These are phyloP conservation scores for Falcaria lacertinaria DNA, from an alignment of 2,888 invertebrate genomes.

Conservation along the genomic window DNA sequence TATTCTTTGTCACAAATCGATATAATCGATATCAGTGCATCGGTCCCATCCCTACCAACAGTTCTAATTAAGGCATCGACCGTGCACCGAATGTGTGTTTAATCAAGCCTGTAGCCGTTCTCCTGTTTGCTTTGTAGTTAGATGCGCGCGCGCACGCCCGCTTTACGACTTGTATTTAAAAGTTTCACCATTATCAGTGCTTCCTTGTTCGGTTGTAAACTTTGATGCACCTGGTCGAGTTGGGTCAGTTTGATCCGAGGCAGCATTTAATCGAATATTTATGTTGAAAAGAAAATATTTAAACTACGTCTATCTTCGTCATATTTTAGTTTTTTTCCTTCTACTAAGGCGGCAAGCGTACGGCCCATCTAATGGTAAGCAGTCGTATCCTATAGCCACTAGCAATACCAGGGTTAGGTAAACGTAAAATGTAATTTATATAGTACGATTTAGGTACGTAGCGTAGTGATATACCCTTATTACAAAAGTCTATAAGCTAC, in stretches of 20 bases:
- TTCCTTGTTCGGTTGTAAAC: background rate
- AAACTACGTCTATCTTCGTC: no score
- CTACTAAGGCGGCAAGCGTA: no score
- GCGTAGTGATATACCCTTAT: no score
- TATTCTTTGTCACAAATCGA: no score
- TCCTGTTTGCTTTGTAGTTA: conserved; percentile 61
- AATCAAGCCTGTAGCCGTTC: conserved; percentile 68
- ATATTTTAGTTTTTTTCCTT: no score
- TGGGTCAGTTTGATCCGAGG: background rate
- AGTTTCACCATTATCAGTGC: background rate
- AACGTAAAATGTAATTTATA: no score
- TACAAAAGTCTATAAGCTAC: no score
- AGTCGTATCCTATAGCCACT: no score
- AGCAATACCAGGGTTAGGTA: no score
- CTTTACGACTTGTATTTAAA: background rate
- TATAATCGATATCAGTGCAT: conserved; percentile 9
- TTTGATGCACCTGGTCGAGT: background rate
- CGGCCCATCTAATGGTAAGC: no score
- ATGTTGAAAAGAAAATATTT: conserved; percentile 21
- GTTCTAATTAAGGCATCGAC: conserved; percentile 77
- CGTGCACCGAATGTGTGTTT: conserved; percentile 73
- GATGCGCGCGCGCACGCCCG: conserved; percentile 36
- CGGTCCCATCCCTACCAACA: conserved; percentile 35
- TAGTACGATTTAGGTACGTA: no score
- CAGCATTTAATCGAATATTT: no score